Base-by-base conservation (phyloP, 2,888 invertebrate species). In the Eurytoma californica region DNA sequence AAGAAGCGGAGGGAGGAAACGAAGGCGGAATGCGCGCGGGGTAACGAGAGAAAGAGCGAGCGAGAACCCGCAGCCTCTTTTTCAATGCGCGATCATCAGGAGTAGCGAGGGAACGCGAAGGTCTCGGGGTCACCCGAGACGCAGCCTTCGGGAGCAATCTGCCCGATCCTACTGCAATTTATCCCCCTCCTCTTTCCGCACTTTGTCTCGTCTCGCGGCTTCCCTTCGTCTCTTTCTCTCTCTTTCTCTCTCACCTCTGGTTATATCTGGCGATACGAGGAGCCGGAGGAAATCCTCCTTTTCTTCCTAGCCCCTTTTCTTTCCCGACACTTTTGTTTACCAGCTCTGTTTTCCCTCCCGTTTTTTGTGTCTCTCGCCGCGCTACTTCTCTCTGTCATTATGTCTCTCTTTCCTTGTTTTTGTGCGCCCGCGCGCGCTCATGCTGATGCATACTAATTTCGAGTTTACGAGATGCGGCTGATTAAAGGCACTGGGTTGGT, bases 91-190 rank as follows among this genome's bases (percentile, higher is more conserved):
- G 30, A 63, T 63, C 68, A 55, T 20, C 24, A 47, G 65, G 16
- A n/a, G 49, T 53, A 53, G 53, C 39, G 30, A 28, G 65, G 49
- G 72, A 66, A 58, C 66, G 63, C 80, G 77, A 80, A 80, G 77
- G 80, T 77, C 80, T 77, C 69, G 73, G 77, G 80, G 80, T 80
- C 77, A 77, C 20, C 51, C 30, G 39, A 51, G 66, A 72, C 77
- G 55, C 58, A 67, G 74, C 72, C 61, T 75, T 72, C 69, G 68
- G 76, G 76, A 80, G 67, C 60, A 67, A 70, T 68, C 69, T 55
- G 51, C 58, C 73, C 63, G 57, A 68, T 76, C 68, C 57, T 73
- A 18, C 63, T 30, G 72, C 69, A 69, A 72, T 77, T 73, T 73
- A 77, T 63, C 72, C 73, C 58, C 5, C 72, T 18, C 49, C 14